Conservation (phyloP, 2,113 vertebrate genomes). For the Elachura formosa region DNA sequence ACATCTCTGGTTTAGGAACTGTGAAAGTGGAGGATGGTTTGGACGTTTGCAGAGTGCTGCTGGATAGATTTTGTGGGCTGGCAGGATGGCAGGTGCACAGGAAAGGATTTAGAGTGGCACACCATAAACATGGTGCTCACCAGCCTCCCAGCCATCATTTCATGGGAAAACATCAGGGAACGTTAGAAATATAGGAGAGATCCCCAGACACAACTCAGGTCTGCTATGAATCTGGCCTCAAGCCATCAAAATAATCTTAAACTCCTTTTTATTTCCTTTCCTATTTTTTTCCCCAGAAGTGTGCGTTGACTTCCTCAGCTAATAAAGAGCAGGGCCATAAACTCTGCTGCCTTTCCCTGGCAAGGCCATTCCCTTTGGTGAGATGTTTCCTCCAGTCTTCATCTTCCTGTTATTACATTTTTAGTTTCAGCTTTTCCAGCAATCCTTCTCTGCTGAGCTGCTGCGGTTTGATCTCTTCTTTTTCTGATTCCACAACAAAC, state of each 20-base stretch:
- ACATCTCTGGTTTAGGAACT: background rate
- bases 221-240: background rate
- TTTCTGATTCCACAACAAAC: slow-evolving; percentile 53
- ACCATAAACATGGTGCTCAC: fast-evolving
- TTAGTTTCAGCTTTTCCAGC: slow-evolving; percentile 48
- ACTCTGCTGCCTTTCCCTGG: slow-evolving; percentile 6
- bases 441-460: slow-evolving; percentile 25
- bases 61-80: background rate
- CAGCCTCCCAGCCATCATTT: background rate
- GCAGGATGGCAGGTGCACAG: fast-evolving
- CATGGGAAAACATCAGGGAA: background rate
- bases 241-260: slow-evolving; percentile 34
- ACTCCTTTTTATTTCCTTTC: slow-evolving; percentile 46
- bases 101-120: background rate
- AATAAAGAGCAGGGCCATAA: slow-evolving; percentile 26
- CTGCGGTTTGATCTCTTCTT: slow-evolving; percentile 4
- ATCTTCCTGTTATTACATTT: slow-evolving; percentile 21
- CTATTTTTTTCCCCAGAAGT: background rate
- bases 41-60: background rate
- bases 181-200: background rate
- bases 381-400: slow-evolving; percentile 13
- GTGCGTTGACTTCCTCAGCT: background rate
- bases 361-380: slow-evolving; percentile 27
- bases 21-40: background rate
- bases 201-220: background rate